Evolutionary conservation across 2,888 invertebrate genomes (phyloP).

Genomic region (Agrochola lota): DNA sequence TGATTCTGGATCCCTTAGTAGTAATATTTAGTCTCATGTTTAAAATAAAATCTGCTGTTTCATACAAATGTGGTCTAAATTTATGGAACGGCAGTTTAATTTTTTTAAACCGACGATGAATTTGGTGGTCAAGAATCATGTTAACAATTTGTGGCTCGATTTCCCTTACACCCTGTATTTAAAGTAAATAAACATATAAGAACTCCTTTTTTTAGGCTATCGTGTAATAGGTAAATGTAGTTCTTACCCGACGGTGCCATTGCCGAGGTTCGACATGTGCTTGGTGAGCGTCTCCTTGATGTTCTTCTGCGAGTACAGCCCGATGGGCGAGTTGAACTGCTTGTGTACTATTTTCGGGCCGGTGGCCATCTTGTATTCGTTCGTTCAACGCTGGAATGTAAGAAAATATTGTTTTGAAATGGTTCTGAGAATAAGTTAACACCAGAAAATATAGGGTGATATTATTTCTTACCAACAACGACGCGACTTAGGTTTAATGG

Average conservation of each 20-base stretch:
- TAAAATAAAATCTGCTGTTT: no score
- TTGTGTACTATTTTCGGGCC: slow-evolving; percentile 95
- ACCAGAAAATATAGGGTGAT: not conserved
- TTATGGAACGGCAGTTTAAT: no score
- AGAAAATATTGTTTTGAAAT: slow-evolving; percentile 11
- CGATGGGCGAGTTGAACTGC: slow-evolving; percentile 97
- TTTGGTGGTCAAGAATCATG: no score
- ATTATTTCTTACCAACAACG: not conserved
- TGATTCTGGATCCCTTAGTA: not conserved
- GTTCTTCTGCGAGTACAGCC: slow-evolving; percentile 95
- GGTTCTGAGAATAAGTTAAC: not conserved
- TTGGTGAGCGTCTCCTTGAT: slow-evolving; percentile 95
- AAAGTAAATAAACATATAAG: no score
- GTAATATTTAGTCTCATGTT: no score
- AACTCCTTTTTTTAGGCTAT: not conserved
- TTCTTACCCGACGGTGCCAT: slow-evolving; percentile 94
- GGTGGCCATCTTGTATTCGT: slow-evolving; percentile 92
- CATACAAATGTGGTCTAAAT: no score
- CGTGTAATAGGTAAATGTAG: not conserved
- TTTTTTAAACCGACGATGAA: no score
- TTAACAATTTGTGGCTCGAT: no score
- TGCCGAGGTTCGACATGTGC: slow-evolving; percentile 94
- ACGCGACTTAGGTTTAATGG: no score
- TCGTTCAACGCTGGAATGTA: slow-evolving; percentile 87
- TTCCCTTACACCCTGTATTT: no score